These are phyloP conservation scores for Pristionchus pacificus DNA, from an alignment of 1,140 invertebrate genomes.

Conservation along the genomic window DNA sequence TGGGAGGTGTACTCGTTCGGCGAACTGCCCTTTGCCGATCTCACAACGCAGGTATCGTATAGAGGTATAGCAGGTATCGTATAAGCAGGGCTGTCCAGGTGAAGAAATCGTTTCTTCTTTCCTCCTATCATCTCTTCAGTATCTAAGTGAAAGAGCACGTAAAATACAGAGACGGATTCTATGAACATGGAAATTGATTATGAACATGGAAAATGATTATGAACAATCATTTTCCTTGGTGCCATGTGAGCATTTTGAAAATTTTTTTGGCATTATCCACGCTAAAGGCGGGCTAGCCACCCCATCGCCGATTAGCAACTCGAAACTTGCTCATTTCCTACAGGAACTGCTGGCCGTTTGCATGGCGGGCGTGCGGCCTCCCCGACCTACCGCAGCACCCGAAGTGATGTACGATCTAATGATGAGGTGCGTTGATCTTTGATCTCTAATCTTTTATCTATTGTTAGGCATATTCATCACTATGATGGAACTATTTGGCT, in stretches of 20 bases:
- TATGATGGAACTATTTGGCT: too few relatives aligned
- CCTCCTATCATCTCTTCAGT: neutral
- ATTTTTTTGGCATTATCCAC: too few relatives aligned
- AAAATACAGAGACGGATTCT: too few relatives aligned
- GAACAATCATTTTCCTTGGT: neutral
- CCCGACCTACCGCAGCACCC: slow-evolving; percentile 5
- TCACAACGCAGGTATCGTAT: slow-evolving; percentile 91
- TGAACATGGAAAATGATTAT: neutral
- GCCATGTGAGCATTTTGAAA: neutral
- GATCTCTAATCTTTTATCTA: too few relatives aligned
- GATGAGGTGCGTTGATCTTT: slow-evolving; percentile 3
- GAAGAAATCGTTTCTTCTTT: slow-evolving; percentile 71
- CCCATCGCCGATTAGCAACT: too few relatives aligned
- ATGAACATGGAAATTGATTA: neutral
- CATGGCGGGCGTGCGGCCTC: slow-evolving; percentile 17
- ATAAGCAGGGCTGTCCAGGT: too few relatives aligned
- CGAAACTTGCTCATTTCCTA: neutral
- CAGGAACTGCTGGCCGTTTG: neutral
- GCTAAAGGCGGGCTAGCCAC: too few relatives aligned
- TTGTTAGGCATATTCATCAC: too few relatives aligned
- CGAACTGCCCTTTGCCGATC: slow-evolving; percentile 85
- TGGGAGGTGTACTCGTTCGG: slow-evolving; percentile 67
- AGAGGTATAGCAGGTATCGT: too few relatives aligned
- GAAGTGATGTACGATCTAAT: slow-evolving; percentile 17
- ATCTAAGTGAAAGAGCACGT: neutral